These are phyloP conservation scores for Poecilobothrus nobilitatus DNA, from an alignment of 2,888 invertebrate species.

Conservation along the genomic window DNA sequence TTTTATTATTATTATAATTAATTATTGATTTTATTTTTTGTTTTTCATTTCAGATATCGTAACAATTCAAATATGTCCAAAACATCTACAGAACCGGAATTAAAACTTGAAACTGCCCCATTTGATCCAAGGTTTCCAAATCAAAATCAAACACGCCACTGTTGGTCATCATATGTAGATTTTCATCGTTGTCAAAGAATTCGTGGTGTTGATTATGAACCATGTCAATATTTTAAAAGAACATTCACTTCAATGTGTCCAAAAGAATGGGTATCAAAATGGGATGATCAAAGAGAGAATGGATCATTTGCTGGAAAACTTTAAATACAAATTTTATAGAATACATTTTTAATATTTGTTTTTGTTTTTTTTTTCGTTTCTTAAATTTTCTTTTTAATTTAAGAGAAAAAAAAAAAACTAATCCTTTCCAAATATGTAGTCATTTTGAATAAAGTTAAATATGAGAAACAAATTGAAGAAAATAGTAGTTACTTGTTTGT, in stretches of 20 bases:
- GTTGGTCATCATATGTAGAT: conserved; percentile 88
- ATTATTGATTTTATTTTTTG: too few species aligned
- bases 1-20: too few species aligned
- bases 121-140: conserved; percentile 97
- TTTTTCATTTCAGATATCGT: neutral
- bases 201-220: conserved; percentile 74
- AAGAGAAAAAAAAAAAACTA: too few species aligned
- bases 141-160: conserved; percentile 87
- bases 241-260: conserved; percentile 78
- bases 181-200: conserved; percentile 85
- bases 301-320: conserved; percentile 71
- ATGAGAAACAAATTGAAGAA: too few species aligned
- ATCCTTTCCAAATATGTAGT: too few species aligned
- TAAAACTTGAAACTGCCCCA: conserved; percentile 59
- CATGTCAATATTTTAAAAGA: conserved; percentile 84
- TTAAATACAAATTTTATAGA: conserved; percentile 25
- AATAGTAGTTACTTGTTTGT: too few species aligned
- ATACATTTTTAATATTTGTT: too few species aligned
- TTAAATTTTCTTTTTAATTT: too few species aligned
- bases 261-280: conserved; percentile 76
- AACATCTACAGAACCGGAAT: neutral
- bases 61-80: neutral
- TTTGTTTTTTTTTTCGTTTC: conserved; percentile 25
- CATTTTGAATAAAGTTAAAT: too few species aligned
- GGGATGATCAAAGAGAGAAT: conserved; percentile 70